Evolutionary conservation across 2,113 vertebrate species (phyloP), one percentile per base, ranked within the genome.

Genomic region (Nothocercus nigrocapillus): DNA sequence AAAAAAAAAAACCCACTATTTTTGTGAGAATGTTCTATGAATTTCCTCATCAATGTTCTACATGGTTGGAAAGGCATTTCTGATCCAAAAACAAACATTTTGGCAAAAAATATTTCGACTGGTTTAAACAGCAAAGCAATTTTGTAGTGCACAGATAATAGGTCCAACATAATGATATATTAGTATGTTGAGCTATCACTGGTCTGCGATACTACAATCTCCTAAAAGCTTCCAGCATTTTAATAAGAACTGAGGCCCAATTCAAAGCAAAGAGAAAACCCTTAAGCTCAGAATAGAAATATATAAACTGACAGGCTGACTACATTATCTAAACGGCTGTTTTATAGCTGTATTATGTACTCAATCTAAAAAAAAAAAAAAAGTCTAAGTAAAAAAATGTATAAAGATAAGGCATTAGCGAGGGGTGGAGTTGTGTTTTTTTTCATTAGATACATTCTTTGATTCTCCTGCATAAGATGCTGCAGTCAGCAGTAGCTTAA

Each of bases 401-500:
- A 86, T 93, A 90, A 96, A 97, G 97, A 98, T 97, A 98, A 97
- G 96, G 90, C 82, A 47, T 70, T 78, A 77, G 90, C 62, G 87
- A 95, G 94, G 94, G 88, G 92, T 61, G 94, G 94, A 93, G 94
- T 53, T 85, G 76, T 94, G 85, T 72, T 93, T 95, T 49, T 94
- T 95, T 95, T 96, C 94, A 94, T 95, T 96, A 97, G 97, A 95
- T 96, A 91, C 77, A 98, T 97, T 94, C 93, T 96, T 96, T 96
- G 93, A 96, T 94, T 97, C 94, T 93, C 76, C 94, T 96, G 94
- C 91, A 91, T 94, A 97, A 98, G 98, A 94, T 77, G 95, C 97
- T 97, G 85, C 81, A 95, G 97, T 98, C 98, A 98, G 98, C 98
- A 98, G 94, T 91, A 96, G 95, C 96, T 97, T 98, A 97, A 97